A percentile compares a stretch with the other conserved stretches of the same genome.
Conservation (phyloP, 2,113 vertebrate species). For the Crotalus tigris region DNA sequence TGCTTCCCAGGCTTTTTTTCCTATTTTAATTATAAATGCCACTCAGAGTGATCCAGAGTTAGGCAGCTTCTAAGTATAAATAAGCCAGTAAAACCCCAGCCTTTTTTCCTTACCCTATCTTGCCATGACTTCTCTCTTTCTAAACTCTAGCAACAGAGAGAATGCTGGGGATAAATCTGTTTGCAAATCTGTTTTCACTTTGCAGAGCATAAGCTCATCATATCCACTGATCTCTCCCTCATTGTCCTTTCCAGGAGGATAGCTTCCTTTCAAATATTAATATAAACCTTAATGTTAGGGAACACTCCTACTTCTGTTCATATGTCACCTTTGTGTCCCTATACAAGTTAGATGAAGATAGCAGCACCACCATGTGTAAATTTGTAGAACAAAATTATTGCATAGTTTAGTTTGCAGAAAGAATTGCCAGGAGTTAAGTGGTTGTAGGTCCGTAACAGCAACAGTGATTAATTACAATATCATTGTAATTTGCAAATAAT, state of each 20-base stretch:
- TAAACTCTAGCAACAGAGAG: neutral
- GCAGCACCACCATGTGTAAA: constrained; percentile 5
- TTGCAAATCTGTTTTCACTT: neutral
- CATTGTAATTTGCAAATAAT: neutral
- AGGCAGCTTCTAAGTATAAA: neutral
- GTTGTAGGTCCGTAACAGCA: neutral
- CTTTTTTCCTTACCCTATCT: neutral
- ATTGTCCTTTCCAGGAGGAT: neutral
- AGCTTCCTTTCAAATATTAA: neutral
- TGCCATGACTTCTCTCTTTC: too few species aligned
- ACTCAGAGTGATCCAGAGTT: neutral
- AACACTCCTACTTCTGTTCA: neutral
- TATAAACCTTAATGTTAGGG: neutral
- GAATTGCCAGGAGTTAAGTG: neutral
- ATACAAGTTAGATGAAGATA: neutral
- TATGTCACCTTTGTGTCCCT: neutral
- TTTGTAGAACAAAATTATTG: neutral
- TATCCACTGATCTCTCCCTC: neutral
- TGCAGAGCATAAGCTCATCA: neutral
- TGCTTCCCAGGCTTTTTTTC: neutral
- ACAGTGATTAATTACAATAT: neutral
- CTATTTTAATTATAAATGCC: neutral
- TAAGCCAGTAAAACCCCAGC: neutral
- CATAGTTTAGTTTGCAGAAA: neutral
- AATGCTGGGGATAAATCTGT: neutral